Evolutionary conservation across 2,797 vertebrate genomes (phyloP).

Genomic region (Manis crassicaudata): DNA sequence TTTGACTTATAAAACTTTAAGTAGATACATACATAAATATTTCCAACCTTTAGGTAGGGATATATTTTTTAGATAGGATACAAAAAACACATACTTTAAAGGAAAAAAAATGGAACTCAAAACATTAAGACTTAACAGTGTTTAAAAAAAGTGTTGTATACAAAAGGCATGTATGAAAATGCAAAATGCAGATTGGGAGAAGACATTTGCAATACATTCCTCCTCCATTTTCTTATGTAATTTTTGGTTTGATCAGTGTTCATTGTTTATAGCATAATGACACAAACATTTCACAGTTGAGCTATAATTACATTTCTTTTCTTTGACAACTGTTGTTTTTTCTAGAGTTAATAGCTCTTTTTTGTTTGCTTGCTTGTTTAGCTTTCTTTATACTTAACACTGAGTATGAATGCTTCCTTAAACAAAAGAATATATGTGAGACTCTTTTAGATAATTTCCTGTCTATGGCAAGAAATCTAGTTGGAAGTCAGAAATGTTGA

Average conservation of each 20-base stretch:
- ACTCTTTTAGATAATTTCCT: not conserved
- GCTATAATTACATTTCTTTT: constrained; percentile 54
- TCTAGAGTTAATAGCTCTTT: constrained; percentile 37
- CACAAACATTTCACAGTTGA: constrained; percentile 39
- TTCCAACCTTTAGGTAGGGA: not conserved
- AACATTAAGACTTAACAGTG: not conserved
- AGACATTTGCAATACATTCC: constrained; percentile 10
- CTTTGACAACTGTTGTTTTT: constrained; percentile 52
- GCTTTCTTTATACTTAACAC: constrained; percentile 41
- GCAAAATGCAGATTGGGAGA: not conserved
- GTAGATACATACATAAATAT: constrained; percentile 10
- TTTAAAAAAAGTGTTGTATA: not conserved
- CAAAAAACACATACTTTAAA: not conserved
- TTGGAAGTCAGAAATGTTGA: not conserved
- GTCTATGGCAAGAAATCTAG: not conserved
- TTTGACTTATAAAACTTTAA: not conserved
- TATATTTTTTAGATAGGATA: not conserved
- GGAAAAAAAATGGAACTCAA: not conserved
- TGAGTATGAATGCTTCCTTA: constrained; percentile 12
- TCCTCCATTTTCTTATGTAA: not conserved
- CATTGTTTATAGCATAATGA: constrained; percentile 8
- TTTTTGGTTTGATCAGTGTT: constrained; percentile 47
- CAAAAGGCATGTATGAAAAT: constrained; percentile 15
- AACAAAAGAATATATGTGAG: constrained; percentile 10
- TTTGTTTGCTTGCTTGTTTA: constrained; percentile 44